Conservation (phyloP, 2,888 invertebrate genomes). For the Morpho achilles region DNA sequence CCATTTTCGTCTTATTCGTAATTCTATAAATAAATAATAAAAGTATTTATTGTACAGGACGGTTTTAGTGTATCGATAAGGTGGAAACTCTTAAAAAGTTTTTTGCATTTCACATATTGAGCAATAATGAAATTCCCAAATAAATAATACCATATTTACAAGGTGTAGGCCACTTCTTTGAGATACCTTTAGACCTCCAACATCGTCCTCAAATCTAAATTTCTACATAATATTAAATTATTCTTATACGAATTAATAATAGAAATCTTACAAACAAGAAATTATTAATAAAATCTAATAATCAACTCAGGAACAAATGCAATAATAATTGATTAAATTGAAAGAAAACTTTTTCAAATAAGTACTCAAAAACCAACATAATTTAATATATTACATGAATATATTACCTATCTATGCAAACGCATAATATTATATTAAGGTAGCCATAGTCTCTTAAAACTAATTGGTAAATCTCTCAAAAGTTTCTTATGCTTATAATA, state of each 20-base stretch:
- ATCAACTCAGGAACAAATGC: slow-evolving; percentile 79
- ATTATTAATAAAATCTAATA: slow-evolving; percentile 74
- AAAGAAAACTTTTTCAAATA: slow-evolving; percentile 61
- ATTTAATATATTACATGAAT: slow-evolving; percentile 70
- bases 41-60: slow-evolving; percentile 73
- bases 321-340: slow-evolving; percentile 75
- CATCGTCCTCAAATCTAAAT: slow-evolving; percentile 53
- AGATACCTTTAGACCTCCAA: slow-evolving; percentile 39
- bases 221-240: slow-evolving; percentile 62
- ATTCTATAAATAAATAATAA: slow-evolving; percentile 74
- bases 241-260: slow-evolving; percentile 55
- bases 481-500: slow-evolving; percentile 61
- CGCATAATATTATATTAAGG: slow-evolving; percentile 61
- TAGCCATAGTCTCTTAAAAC: slow-evolving; percentile 70
- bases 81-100: slow-evolving; percentile 44
- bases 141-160: slow-evolving; percentile 41
- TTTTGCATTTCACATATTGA: slow-evolving; percentile 35
- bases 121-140: slow-evolving; percentile 33
- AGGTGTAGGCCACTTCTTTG: slow-evolving; percentile 27
- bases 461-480: slow-evolving; percentile 76
- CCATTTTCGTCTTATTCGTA: slow-evolving; percentile 63
- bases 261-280: slow-evolving; percentile 60
- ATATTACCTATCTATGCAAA: slow-evolving; percentile 71
- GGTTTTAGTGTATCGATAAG: slow-evolving; percentile 55
- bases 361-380: slow-evolving; percentile 63